A percentile compares a stretch with the other conserved stretches of the same genome.
These are phyloP conservation scores for Hoplostethus atlanticus DNA, from an alignment of 2,797 vertebrate species.

Conservation along the genomic window DNA sequence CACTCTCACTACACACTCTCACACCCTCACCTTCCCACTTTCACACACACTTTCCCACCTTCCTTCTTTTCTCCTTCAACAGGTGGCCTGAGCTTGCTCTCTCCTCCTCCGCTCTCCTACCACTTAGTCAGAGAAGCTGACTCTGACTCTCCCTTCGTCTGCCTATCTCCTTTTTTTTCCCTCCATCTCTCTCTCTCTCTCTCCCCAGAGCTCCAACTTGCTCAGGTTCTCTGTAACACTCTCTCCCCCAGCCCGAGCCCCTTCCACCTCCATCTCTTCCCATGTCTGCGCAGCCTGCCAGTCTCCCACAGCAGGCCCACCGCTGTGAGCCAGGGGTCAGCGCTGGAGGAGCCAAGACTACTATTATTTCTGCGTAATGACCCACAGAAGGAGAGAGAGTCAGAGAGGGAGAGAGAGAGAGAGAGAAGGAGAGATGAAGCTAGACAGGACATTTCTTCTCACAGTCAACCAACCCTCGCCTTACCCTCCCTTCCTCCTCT, in stretches of 20 bases:
- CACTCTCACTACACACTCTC: conserved; percentile 8
- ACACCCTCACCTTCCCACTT: conserved; percentile 47
- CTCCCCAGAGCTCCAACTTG: too few species aligned
- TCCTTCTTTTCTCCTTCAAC: conserved; percentile 43
- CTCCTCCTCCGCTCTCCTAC: conserved; percentile 26
- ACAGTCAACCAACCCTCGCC: conserved; percentile 25
- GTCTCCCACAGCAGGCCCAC: conserved; percentile 70
- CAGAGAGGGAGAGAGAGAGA: conserved; percentile 23
- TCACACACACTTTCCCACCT: conserved; percentile 18
- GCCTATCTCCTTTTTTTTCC: background rate
- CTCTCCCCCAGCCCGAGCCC: conserved; percentile 33
- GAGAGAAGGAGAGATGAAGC: conserved; percentile 30
- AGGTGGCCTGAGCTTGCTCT: conserved; percentile 56
- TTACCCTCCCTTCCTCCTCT: conserved; percentile 3
- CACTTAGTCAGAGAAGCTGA: background rate
- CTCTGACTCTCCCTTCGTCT: background rate
- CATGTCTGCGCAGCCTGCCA: conserved; percentile 53
- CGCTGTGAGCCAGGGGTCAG: conserved; percentile 71
- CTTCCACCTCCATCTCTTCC: conserved; percentile 57
- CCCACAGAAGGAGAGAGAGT: conserved; percentile 57
- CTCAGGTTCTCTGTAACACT: background rate
- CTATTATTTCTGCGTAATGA: conserved; percentile 77
- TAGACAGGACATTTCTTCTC: conserved; percentile 55
- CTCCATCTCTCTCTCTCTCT: background rate
- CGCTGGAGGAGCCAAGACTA: conserved; percentile 68